phyloP scores from a whole-genome alignment of 1,140 invertebrate genomes.

The Yoshiicerus persimilis region DNA sequence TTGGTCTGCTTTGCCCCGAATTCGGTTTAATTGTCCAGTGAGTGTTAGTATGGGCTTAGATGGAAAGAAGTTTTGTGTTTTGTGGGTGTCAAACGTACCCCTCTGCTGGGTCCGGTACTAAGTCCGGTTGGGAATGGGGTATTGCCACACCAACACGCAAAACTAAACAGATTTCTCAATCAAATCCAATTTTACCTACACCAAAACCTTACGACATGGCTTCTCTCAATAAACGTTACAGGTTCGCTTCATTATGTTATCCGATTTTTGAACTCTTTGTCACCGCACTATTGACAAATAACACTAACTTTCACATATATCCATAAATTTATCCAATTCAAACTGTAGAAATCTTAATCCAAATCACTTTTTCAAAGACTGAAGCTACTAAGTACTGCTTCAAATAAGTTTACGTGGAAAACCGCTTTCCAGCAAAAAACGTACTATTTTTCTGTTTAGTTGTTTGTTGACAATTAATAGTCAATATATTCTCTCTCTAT shows the following conservation, averaged over 20 bases:
- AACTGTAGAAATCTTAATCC: too few species aligned
- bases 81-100: slow-evolving; percentile 48
- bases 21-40: slow-evolving; percentile 38
- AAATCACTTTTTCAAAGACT: not conserved
- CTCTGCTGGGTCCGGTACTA: slow-evolving; percentile 12
- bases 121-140: slow-evolving; percentile 47
- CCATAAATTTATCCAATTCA: not conserved
- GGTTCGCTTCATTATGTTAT: slow-evolving; percentile 28
- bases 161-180: slow-evolving; percentile 37
- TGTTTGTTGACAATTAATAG: not conserved
- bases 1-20: slow-evolving; percentile 29
- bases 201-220: slow-evolving; percentile 37
- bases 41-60: slow-evolving; percentile 28
- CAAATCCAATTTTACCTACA: slow-evolving; percentile 39
- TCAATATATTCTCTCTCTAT: not conserved
- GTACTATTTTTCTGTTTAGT: not conserved
- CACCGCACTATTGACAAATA: not conserved
- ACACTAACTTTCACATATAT: not conserved
- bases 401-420: not conserved
- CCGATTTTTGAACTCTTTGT: not conserved
- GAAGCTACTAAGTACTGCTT: not conserved
- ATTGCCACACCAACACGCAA: slow-evolving; percentile 42
- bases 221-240: slow-evolving; percentile 44
- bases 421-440: not conserved
- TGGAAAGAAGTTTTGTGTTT: slow-evolving; percentile 45